A percentile compares a stretch with the other conserved stretches of the same genome.
phyloP scores from a whole-genome alignment of 2,888 invertebrate species.

The Rosalia funebris region DNA sequence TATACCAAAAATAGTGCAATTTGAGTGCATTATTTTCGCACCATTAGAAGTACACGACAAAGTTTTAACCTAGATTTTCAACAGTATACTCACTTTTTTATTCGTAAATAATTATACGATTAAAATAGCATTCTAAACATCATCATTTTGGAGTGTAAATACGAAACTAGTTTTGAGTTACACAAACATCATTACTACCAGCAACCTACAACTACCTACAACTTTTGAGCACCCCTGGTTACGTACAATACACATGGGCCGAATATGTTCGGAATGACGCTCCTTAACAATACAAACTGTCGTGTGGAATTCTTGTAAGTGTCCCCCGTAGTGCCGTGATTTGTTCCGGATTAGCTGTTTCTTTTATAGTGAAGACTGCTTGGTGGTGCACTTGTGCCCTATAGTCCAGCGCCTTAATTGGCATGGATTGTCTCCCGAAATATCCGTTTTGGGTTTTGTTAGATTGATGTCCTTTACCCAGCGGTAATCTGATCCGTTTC shows the following conservation, averaged over 20 bases:
- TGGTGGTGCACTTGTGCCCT: slow-evolving; percentile 32
- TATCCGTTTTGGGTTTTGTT: not conserved
- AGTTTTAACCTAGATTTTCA: too few relatives aligned
- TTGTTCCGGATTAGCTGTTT: slow-evolving; percentile 46
- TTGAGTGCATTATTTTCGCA: too few relatives aligned
- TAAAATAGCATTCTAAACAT: too few relatives aligned
- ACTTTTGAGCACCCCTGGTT: slow-evolving; percentile 30
- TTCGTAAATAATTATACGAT: too few relatives aligned
- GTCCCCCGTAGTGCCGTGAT: slow-evolving; percentile 45
- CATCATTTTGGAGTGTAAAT: too few relatives aligned
- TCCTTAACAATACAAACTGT: slow-evolving; percentile 46
- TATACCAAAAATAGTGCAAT: too few relatives aligned
- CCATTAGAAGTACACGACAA: too few relatives aligned
- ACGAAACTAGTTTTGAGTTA: too few relatives aligned
- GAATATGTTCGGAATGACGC: slow-evolving; percentile 42
- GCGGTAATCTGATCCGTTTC: not conserved
- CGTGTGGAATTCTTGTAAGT: slow-evolving; percentile 47
- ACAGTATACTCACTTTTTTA: too few relatives aligned
- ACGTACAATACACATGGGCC: slow-evolving; percentile 21
- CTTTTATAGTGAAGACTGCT: slow-evolving; percentile 30
- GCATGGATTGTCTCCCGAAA: slow-evolving; percentile 22
- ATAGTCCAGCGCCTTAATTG: slow-evolving; percentile 27
- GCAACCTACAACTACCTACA: too few relatives aligned
- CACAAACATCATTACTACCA: too few relatives aligned
- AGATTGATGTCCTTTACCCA: not conserved